These are phyloP conservation scores for Ptilonorhynchus violaceus DNA, from an alignment of 2,113 vertebrate species.

Conservation along the genomic window DNA sequence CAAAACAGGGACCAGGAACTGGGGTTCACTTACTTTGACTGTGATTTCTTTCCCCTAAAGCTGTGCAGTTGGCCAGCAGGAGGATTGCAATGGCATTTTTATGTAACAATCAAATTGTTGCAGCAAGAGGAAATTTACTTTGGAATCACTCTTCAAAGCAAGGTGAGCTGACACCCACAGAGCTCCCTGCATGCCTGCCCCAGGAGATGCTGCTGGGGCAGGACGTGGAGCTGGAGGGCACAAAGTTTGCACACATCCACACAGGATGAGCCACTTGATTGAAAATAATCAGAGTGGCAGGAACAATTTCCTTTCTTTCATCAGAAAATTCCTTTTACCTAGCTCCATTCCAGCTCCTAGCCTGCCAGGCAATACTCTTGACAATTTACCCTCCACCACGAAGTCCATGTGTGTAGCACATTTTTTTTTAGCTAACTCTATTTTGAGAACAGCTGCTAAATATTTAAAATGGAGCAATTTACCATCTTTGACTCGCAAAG, in stretches of 20 bases:
- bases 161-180: neutral
- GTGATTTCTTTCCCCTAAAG: neutral
- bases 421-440: neutral
- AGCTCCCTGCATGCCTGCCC: neutral
- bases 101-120: neutral
- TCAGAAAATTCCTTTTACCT: conserved; percentile 42
- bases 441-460: conserved; percentile 1
- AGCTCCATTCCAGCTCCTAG: neutral
- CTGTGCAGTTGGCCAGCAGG: neutral
- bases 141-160: neutral
- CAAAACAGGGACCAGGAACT: neutral
- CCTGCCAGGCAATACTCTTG: neutral
- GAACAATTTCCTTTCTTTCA: conserved; percentile 58
- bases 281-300: conserved; percentile 33
- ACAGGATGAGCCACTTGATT: neutral
- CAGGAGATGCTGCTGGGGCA: neutral
- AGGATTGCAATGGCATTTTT: neutral
- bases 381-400: neutral
- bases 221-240: neutral
- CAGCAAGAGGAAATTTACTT: neutral
- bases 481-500: neutral
- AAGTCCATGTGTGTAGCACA: neutral
- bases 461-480: neutral
- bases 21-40: neutral
- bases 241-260: neutral